These are phyloP conservation scores for Albula glossodonta DNA, from an alignment of 2,113 vertebrate genomes.

Conservation along the genomic window DNA sequence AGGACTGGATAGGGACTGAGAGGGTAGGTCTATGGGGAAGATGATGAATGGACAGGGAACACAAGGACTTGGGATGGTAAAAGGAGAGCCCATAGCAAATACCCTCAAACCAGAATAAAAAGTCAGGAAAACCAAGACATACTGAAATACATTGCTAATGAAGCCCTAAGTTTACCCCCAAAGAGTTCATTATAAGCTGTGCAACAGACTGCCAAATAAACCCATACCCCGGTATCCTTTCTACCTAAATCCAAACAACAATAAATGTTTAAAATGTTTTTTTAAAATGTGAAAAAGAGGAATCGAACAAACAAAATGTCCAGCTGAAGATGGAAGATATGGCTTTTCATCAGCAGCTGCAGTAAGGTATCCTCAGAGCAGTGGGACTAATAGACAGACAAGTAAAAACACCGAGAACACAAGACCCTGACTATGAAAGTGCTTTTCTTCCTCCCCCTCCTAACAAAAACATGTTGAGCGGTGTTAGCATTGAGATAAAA, in stretches of 20 bases:
- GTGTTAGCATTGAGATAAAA: conserved; percentile 91
- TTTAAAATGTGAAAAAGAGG: not conserved
- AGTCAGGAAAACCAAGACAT: not conserved
- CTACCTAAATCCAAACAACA: not conserved
- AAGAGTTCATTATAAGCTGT: not conserved
- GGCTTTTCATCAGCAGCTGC: conserved; percentile 34
- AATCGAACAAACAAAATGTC: not conserved
- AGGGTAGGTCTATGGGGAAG: not conserved
- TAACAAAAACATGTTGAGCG: conserved; percentile 76
- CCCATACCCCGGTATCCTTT: not conserved
- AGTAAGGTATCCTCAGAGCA: conserved; percentile 47
- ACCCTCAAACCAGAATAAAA: not conserved
- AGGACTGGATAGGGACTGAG: not conserved
- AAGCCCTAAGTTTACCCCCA: not conserved
- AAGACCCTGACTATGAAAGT: conserved; percentile 53
- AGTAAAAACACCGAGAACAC: conserved; percentile 56
- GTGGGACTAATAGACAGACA: conserved; percentile 58
- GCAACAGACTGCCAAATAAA: not conserved
- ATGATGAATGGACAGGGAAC: not conserved
- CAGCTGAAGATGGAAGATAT: conserved; percentile 25
- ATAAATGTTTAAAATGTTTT: not conserved
- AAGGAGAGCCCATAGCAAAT: not conserved
- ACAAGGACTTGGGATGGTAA: not conserved
- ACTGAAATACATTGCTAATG: not conserved
- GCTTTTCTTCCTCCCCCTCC: conserved; percentile 28